phyloP scores from a whole-genome alignment of 2,113 vertebrate genomes.

The Phalacrocorax aristotelis region DNA sequence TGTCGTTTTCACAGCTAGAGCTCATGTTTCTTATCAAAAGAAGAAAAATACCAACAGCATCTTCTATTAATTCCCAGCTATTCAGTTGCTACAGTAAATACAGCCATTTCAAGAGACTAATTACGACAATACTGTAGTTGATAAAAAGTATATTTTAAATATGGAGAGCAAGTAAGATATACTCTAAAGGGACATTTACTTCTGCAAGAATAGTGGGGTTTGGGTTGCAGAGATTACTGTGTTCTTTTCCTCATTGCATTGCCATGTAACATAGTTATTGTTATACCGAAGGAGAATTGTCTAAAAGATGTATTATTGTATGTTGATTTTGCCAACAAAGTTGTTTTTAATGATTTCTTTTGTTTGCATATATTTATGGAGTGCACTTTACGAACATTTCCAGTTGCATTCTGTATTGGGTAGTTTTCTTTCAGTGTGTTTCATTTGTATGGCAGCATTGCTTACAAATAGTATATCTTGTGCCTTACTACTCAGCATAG shows the following conservation, averaged over 20 bases:
- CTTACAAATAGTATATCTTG: not conserved
- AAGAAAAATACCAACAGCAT: not conserved
- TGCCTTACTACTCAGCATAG: not conserved
- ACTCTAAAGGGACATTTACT: not conserved
- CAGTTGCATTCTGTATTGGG: not conserved
- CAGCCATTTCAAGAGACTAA: not conserved
- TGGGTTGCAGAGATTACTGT: not conserved
- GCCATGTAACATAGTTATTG: not conserved
- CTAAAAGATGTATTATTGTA: not conserved
- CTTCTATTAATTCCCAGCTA: not conserved
- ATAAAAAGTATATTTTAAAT: not conserved
- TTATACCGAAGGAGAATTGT: not conserved
- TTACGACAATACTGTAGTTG: not conserved
- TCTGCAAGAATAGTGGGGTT: not conserved
- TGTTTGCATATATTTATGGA: not conserved
- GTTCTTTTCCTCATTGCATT: not conserved
- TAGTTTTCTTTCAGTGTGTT: not conserved
- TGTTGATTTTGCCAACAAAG: not conserved
- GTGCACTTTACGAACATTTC: not conserved
- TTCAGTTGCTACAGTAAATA: not conserved
- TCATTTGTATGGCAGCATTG: not conserved
- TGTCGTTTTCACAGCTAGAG: not conserved
- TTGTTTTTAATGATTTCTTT: not conserved
- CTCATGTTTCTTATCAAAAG: not conserved
- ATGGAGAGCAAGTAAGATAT: not conserved